Evolutionary conservation across 2,888 invertebrate species (phyloP).

Genomic region (Drosophila engyochracea): DNA sequence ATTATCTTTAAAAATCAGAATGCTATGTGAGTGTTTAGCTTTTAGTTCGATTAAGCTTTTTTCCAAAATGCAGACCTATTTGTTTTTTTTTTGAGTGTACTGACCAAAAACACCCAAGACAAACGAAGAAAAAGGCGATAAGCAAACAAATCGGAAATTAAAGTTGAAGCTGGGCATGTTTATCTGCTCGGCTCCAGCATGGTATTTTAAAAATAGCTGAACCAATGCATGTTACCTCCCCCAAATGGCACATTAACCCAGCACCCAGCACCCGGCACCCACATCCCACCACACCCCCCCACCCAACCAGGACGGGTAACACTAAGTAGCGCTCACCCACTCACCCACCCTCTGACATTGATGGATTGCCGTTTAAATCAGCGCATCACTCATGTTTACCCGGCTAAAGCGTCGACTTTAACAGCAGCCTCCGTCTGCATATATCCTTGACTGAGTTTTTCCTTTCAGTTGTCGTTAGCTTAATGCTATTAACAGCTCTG

Average conservation of each 20-base stretch:
- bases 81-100: slow-evolving; percentile 10
- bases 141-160: slow-evolving; percentile 79
- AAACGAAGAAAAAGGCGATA: slow-evolving; percentile 53
- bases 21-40: neutral
- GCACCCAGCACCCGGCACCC: slow-evolving; percentile 17
- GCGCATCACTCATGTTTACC: slow-evolving; percentile 83
- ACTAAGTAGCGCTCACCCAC: slow-evolving; percentile 21
- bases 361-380: slow-evolving; percentile 85
- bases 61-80: neutral
- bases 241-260: slow-evolving; percentile 25
- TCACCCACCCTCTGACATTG: slow-evolving; percentile 80
- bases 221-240: slow-evolving; percentile 35
- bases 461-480: slow-evolving; percentile 25
- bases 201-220: slow-evolving; percentile 62
- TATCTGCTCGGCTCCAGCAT: slow-evolving; percentile 43
- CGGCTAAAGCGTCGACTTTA: slow-evolving; percentile 59
- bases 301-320: neutral
- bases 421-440: slow-evolving; percentile 36
- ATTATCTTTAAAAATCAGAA: neutral
- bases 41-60: too few relatives aligned
- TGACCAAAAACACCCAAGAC: slow-evolving; percentile 40
- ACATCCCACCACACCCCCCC: slow-evolving; percentile 1
- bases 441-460: slow-evolving; percentile 60
- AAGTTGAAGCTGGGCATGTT: slow-evolving; percentile 69
- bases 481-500: slow-evolving; percentile 80